phyloP scores from a whole-genome alignment of 2,888 invertebrate species.

The Drepana falcataria region DNA sequence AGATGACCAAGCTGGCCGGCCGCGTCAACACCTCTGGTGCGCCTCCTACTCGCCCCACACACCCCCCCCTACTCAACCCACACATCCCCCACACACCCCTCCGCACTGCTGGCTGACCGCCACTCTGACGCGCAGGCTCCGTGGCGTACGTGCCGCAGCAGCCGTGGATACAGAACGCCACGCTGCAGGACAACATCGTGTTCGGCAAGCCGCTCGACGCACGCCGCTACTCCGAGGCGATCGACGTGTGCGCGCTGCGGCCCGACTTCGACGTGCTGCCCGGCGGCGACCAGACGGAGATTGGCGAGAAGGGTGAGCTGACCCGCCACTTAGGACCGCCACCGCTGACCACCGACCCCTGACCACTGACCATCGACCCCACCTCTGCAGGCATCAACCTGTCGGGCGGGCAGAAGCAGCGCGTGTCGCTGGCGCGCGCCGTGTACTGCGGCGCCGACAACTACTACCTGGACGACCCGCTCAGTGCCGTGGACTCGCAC shows the following conservation, averaged over 20 bases:
- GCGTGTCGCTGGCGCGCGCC: slow-evolving; percentile 94
- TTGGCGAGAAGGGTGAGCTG: slow-evolving; percentile 96
- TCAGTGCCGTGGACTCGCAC: slow-evolving; percentile 97
- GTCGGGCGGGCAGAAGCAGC: slow-evolving; percentile 94
- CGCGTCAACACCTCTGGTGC: slow-evolving; percentile 83
- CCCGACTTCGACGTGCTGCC: slow-evolving; percentile 96
- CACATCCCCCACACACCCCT: neutral
- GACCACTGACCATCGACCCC: neutral
- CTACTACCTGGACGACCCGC: slow-evolving; percentile 96
- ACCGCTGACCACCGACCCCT: neutral
- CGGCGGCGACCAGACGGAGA: slow-evolving; percentile 98
- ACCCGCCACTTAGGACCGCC: neutral
- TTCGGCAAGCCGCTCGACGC: slow-evolving; percentile 89
- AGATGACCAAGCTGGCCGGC: slow-evolving; percentile 92
- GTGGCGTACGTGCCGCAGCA: slow-evolving; percentile 95
- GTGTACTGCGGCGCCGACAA: slow-evolving; percentile 93
- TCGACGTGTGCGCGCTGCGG: slow-evolving; percentile 93
- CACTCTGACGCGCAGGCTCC: slow-evolving; percentile 31
- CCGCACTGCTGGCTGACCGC: neutral
- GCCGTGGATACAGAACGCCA: slow-evolving; percentile 99
- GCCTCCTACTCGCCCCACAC: neutral
- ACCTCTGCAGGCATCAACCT: slow-evolving; percentile 82
- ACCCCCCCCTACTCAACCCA: neutral
- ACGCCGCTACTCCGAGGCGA: slow-evolving; percentile 85
- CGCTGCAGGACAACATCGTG: slow-evolving; percentile 93